Evolutionary conservation across 2,113 vertebrate genomes (phyloP), one percentile per base, ranked within the genome.

Genomic region (Rhegmatorhina hoffmannsi): DNA sequence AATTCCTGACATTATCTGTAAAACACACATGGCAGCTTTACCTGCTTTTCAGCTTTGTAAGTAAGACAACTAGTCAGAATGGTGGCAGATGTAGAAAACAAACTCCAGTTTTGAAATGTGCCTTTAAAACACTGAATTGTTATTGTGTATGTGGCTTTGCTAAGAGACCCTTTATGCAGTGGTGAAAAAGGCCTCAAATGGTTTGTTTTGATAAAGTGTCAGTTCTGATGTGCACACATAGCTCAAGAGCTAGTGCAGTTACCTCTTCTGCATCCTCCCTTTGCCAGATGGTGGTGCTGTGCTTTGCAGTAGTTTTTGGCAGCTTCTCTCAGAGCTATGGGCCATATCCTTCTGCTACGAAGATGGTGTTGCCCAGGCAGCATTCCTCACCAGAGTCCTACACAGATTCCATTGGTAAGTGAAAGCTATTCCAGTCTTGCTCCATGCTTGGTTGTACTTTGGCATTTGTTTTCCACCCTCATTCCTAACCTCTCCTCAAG

Each of bases 281-380:
- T 63, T 84, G 47, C 74, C 94, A 99, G 99, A 99, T 99, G 90
- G 98, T 99, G 25, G 98, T 99, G 84, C 94, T 99, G 83, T 99
- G 99, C 94, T 99, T 99, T 59, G 98, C 99, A 3, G 97, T 99
- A 80, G 98, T 99, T 52, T 98, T 99, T 79, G 99, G 99, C 64
- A 99, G 98, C 96, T 98, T 99, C 94, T 99, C 98, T 59, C 99
- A 99, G 92, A 97, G 97, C 93, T 98, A 98, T 26, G 98, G 97
- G 14, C 98, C 98, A 5, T 98, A 98, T 81, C 98, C 99, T 86
- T 98, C 98, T 84, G 93, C 98, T 92, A 98, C 98, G 62, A 99
- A 98, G 97, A 98, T 98, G 60, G 98, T 98, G 20, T 97, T 98
- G 53, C 98, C 98, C 94, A 98, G 97, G 96, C 98, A 98, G 92